These are phyloP conservation scores for Planococcus citri DNA, from an alignment of 1,140 invertebrate genomes.

Conservation along the genomic window DNA sequence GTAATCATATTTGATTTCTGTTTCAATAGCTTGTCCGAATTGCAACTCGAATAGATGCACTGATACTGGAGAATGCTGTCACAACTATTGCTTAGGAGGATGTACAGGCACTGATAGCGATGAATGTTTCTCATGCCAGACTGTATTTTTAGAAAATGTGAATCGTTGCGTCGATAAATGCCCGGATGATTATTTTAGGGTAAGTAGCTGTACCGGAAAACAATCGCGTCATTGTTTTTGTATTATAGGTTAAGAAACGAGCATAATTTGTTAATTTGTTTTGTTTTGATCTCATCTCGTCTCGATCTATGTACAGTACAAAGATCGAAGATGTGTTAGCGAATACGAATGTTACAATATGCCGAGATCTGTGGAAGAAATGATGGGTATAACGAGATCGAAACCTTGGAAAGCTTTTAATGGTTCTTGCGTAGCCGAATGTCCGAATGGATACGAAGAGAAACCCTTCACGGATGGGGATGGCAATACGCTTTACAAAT, in stretches of 20 bases:
- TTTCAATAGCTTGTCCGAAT: constrained; percentile 50
- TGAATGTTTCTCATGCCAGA: constrained; percentile 58
- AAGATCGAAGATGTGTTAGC: constrained; percentile 60
- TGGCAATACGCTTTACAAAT: constrained; percentile 25
- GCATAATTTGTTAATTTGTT: constrained; percentile 15
- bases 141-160: constrained; percentile 42
- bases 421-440: constrained; percentile 56
- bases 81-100: constrained; percentile 67
- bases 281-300: constrained; percentile 28
- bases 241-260: too few relatives aligned
- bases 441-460: constrained; percentile 58
- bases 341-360: constrained; percentile 55
- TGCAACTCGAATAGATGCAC: constrained; percentile 40
- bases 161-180: constrained; percentile 53
- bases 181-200: constrained; percentile 49
- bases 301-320: constrained; percentile 37
- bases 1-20: constrained; percentile 25
- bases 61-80: constrained; percentile 54
- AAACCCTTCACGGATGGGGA: constrained; percentile 8
- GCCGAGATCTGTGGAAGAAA: constrained; percentile 38
- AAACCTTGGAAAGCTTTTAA: constrained; percentile 45
- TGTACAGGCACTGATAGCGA: constrained; percentile 46
- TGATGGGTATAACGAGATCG: constrained; percentile 25
- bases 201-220: too few relatives aligned
- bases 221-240: too few relatives aligned